Evolutionary conservation across 2,888 invertebrate species (phyloP).

Genomic region (Euplexia lucipara): DNA sequence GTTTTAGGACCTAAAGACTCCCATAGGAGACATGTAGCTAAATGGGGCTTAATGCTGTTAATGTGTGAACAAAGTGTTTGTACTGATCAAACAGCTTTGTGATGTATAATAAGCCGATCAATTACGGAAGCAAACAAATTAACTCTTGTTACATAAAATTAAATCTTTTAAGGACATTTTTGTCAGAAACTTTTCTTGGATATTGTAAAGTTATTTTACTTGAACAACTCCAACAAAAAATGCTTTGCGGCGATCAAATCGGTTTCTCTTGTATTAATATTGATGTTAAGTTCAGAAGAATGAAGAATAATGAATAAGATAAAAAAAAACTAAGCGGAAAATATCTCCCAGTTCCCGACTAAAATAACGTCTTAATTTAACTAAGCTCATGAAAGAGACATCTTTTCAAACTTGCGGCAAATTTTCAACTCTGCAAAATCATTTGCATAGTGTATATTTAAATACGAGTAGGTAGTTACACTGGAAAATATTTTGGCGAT

Average conservation of each 20-base stretch:
- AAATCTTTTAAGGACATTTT: background rate
- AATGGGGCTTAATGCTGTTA: constrained; percentile 1
- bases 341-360: constrained; percentile 11
- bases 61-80: background rate
- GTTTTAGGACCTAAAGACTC: constrained; percentile 18
- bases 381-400: constrained; percentile 30
- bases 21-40: constrained; percentile 13
- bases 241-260: background rate
- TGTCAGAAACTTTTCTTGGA: too few relatives aligned
- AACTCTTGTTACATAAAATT: background rate
- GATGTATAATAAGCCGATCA: background rate
- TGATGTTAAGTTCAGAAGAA: background rate
- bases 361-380: constrained; percentile 44
- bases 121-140: constrained; percentile 13
- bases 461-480: too few relatives aligned
- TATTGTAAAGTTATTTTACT: constrained; percentile 1
- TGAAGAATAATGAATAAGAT: constrained; percentile 23
- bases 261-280: background rate
- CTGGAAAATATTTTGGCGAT: constrained; percentile 23
- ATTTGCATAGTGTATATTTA: constrained; percentile 23
- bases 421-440: constrained; percentile 23
- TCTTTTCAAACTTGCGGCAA: constrained; percentile 24
- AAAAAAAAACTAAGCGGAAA: constrained; percentile 21
- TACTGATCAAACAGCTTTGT: constrained; percentile 2
- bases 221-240: background rate